Evolutionary conservation across 2,888 invertebrate species (phyloP), one percentile per base, ranked within the genome.

Genomic region (Eilema caniola): DNA sequence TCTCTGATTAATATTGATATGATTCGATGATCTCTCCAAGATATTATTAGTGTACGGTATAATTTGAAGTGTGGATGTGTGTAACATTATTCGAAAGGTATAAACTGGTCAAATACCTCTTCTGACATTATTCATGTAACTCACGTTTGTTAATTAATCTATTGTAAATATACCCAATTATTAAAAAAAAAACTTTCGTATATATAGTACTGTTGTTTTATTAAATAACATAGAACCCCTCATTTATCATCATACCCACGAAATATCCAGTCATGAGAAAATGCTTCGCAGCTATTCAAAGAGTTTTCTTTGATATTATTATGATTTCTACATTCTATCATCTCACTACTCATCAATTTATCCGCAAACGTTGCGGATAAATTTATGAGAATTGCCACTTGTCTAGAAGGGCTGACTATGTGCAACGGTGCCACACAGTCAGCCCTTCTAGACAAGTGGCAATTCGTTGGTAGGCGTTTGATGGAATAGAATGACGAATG

Each of bases 81-180:
- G 84, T 85, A 84, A 78, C 79, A 85, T 83, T 83, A 83, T 23
- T 79, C 75, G 69, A 76, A 88, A 81, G 87, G 86, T 88, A 86
- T 85, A 28, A 80, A 64, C 82, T 83, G 83, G 85, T 86, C 84
- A 81, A 83, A 80, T 84, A 91, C 86, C 89, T 89, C 83, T 89
- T 92, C 88, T 91, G 89, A 89, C 82, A 89, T 89, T 89, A 93
- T 87, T 90, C 92, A 94, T 93, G 88, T 94, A 94, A 93, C 91
- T 94, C 94, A 94, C 92, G 91, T 94, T 94, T 95, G 94, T 94
- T 95, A 93, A 92, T 92, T 93, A 93, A 90, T 90, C 92, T 93
- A 93, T 87, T 95, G 95, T 95, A 95, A 94, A 95, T 95, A 95
- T 93, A 94, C 92, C 94, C 93, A 91, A 94, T 93, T 94, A 95